Evolutionary conservation across 2,113 vertebrate genomes (phyloP), one percentile per base, ranked within the genome.

Genomic region (Pavo muticus): DNA sequence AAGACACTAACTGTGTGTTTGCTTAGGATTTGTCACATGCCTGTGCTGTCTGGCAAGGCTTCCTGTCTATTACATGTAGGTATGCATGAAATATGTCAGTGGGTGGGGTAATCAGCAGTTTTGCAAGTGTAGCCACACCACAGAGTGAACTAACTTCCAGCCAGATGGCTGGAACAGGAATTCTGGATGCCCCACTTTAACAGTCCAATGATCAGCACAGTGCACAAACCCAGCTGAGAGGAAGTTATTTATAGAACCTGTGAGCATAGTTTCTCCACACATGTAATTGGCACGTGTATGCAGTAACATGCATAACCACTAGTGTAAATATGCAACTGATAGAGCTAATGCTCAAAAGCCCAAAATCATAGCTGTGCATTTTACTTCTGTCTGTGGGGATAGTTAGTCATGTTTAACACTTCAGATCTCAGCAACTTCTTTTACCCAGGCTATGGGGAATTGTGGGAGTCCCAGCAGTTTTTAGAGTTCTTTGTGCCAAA

Each of bases 281-380:
- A 12, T 2, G 2, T 42, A 80, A 44, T 13, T 25, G 18, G 1
- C 14, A 52, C 12, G 11, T 48, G 9, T 23, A 40, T 20, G 72
- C 4, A 54, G 24, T 32, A 54, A 40, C 29, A 47, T 3, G 5
- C 27, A 61, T 48, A 37, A 60, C 7, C 30, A 42, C 14, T 25
- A 56, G 67, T 35, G 69, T 13, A 61, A 1, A 0, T 23, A 32
- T 4, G 8, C 12, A 85, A 32, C 18, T 0, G 2, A 10, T 27
- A 87, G 4, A 56, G 13, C 48, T 65, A 60, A 40, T 45, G 17
- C 61, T 54, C 37, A 85, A 35, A 83, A 88, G 9, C 4, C 8
- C 27, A 7, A 86, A 91, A 80, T 32, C 0, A 0, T 21, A 29
- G 10, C 40, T 70, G 9, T 56, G 14, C 20, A 25, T 78, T 84